Evolutionary conservation across 2,113 vertebrate species (phyloP).

Genomic region (Tachysurus fulvidraco): DNA sequence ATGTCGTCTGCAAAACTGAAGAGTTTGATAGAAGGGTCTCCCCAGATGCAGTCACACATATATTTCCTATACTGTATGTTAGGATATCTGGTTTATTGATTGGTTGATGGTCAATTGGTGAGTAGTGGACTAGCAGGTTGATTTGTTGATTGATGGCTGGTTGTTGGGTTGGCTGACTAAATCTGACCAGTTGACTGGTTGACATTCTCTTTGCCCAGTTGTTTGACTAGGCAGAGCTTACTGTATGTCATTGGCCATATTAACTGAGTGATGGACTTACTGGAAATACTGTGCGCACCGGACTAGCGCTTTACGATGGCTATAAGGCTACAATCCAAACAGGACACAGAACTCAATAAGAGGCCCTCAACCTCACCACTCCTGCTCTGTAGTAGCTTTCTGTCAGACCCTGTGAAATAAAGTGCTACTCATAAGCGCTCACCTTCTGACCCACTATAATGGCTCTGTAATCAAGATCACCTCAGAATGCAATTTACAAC

Average conservation of each 20-base stretch:
- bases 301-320: not conserved
- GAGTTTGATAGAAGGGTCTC: not conserved
- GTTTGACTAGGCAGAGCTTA: not conserved
- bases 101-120: not conserved
- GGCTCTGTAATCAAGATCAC: slow-evolving; percentile 16
- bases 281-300: not conserved
- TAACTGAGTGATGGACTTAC: not conserved
- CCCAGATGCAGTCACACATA: not conserved
- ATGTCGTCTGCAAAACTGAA: not conserved
- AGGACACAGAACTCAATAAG: slow-evolving; percentile 6
- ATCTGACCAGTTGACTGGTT: not conserved
- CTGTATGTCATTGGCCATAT: not conserved
- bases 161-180: not conserved
- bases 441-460: slow-evolving; percentile 56
- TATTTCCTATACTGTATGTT: not conserved
- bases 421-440: slow-evolving; percentile 45
- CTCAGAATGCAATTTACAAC: slow-evolving; percentile 18
- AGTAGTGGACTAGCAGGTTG: not conserved
- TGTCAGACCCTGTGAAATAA: slow-evolving; percentile 66
- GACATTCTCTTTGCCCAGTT: not conserved
- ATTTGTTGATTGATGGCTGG: not conserved
- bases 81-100: not conserved
- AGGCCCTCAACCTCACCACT: slow-evolving; percentile 13
- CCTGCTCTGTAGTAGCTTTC: slow-evolving; percentile 67
- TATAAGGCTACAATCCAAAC: slow-evolving; percentile 6